Evolutionary conservation across 37 sponge, comb jelly and placozoan genomes (phyloP).

Genomic region (Agelas oroides): DNA sequence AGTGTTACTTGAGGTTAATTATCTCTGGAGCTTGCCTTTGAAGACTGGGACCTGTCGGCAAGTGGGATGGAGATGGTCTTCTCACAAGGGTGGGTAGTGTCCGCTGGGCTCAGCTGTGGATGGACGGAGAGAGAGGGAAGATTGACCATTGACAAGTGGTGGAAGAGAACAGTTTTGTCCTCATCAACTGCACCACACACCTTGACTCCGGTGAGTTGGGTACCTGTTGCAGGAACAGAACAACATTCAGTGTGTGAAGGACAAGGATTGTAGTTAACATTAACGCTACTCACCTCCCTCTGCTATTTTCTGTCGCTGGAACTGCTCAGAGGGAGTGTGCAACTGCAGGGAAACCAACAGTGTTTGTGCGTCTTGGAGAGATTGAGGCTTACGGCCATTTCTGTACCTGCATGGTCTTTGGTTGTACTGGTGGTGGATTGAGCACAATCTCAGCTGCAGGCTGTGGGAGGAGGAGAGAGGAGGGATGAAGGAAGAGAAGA

Average conservation of each 20-base stretch:
- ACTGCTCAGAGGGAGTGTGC: background rate
- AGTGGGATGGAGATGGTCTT: background rate
- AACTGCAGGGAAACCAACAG: background rate
- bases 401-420: constrained; percentile 17
- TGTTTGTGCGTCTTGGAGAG: no score
- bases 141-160: background rate
- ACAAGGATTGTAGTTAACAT: no score
- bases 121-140: background rate
- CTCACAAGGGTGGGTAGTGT: background rate
- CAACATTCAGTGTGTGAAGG: no score
- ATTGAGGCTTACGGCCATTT: no score
- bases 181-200: no score
- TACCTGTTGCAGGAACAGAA: no score
- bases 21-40: no score
- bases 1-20: background rate
- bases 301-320: background rate
- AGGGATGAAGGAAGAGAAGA: background rate
- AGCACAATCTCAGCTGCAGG: constrained; percentile 84
- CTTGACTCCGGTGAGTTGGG: constrained; percentile 25
- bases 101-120: background rate
- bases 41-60: background rate
- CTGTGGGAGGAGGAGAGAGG: constrained; percentile 27
- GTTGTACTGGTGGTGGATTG: constrained; percentile 80
- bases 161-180: background rate
- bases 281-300: background rate